Evolutionary conservation across 2,888 invertebrate genomes (phyloP), one percentile per base, ranked within the genome.

Genomic region (Drosophila crucigera): DNA sequence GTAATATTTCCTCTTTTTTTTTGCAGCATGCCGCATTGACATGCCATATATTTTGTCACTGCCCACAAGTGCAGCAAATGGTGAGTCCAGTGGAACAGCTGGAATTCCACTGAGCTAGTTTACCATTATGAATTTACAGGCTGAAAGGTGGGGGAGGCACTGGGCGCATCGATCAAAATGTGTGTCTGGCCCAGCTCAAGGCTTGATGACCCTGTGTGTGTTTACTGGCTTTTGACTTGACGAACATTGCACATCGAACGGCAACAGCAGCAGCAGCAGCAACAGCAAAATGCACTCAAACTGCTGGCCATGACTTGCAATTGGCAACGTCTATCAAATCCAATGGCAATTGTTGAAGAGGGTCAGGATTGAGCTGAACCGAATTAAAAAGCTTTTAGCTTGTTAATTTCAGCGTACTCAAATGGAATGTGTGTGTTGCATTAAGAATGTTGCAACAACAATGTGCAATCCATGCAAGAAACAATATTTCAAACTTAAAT

Each of bases 1-100:
- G 25, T 47, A 7, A 16, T 47, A 35, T 47, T 47, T 31, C n/a
- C n/a, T 31, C 9, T 31, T 14, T 14, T 47, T 60, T 31, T 53
- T 16, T 56, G 63, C 47, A 62, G n/a, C 72, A 59, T 70, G 58
- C 37, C 55, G 31, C 41, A 41, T 55, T 73, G 63, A 64, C 50
- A 41, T 35, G 49, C 72, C 33, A 52, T 30, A 30, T 58, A 47
- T 16, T 62, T 61, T 62, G 52, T 47, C 62, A 49, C 49, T 37
- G 25, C 22, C 50, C 54, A 41, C 41, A 58, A 59, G 33, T n/a
- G 30, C 52, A 28, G n/a, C n/a, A 52, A 30, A 30, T 52, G 25
- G 33, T 47, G 37, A 47, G 6, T 59, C 37, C 33, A 39, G 25
- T 35, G 58, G 30, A 52, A 35, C 47, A 28, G 16, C 25, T 25